phyloP scores from a whole-genome alignment of 2,113 vertebrate species.

The Sylvicapra grimmia region DNA sequence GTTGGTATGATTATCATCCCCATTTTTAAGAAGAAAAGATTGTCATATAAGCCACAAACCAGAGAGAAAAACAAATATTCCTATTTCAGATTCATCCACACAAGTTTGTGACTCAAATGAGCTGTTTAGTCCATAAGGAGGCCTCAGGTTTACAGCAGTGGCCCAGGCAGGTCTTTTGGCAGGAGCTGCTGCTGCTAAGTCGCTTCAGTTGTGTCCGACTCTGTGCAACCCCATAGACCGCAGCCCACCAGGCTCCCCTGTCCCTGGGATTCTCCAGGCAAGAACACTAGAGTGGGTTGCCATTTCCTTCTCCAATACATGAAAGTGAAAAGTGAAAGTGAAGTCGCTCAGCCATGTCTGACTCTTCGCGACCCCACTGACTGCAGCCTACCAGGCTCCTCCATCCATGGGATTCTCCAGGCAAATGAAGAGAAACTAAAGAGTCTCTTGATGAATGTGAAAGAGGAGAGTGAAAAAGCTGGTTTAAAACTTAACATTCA shows the following conservation, averaged over 20 bases:
- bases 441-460: background rate
- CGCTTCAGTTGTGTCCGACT: no score
- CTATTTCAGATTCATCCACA: background rate
- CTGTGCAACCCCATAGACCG: no score
- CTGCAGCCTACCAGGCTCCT: no score
- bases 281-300: no score
- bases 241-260: no score
- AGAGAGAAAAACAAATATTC: conserved; percentile 19
- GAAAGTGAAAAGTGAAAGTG: no score
- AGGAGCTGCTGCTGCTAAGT: background rate
- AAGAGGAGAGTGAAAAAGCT: background rate
- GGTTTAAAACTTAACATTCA: background rate
- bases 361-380: no score
- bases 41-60: background rate
- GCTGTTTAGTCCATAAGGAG: conserved; percentile 14
- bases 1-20: background rate
- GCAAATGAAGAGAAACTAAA: background rate
- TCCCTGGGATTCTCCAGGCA: no score
- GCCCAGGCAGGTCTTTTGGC: background rate
- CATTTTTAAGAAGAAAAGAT: background rate
- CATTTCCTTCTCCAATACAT: no score
- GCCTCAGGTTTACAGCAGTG: background rate
- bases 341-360: no score
- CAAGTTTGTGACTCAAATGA: background rate
- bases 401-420: no score